Conservation (phyloP, 2,113 vertebrate genomes). For the Clarias gariepinus region DNA sequence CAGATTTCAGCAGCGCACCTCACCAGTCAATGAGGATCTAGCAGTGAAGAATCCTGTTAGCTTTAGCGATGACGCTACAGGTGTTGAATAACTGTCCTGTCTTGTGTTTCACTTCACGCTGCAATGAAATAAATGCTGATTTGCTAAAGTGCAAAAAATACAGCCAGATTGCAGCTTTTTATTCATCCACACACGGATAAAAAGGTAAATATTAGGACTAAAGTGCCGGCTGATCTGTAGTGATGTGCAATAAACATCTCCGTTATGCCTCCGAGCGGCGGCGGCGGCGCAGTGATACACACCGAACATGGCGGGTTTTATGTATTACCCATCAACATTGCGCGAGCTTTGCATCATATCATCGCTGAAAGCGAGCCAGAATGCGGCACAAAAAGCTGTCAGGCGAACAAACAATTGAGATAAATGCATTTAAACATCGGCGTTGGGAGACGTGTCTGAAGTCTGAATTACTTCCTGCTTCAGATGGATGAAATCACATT, state of each 20-base stretch:
- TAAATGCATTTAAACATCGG: slow-evolving; percentile 31
- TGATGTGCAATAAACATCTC: slow-evolving; percentile 4
- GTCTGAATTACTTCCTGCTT: slow-evolving; percentile 35
- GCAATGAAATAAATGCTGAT: background rate
- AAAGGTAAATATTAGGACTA: background rate
- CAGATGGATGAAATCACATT: slow-evolving; percentile 44
- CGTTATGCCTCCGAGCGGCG: background rate
- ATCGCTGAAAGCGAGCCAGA: slow-evolving; percentile 33
- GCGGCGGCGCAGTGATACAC: background rate
- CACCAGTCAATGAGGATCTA: background rate
- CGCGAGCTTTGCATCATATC: slow-evolving; percentile 36
- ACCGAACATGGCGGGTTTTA: slow-evolving; percentile 21
- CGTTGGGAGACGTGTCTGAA: slow-evolving; percentile 24
- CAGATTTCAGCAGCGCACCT: background rate
- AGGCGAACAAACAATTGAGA: slow-evolving; percentile 26
- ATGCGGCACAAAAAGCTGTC: slow-evolving; percentile 36
- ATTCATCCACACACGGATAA: background rate
- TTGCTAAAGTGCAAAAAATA: background rate
- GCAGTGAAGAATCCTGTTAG: background rate
- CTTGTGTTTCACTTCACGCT: background rate
- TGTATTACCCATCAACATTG: slow-evolving; percentile 38
- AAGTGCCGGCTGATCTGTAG: background rate
- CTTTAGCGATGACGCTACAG: background rate
- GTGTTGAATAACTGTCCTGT: background rate
- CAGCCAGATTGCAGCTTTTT: background rate